These are phyloP conservation scores for Heloderma charlesbogerti DNA, from an alignment of 2,113 vertebrate genomes.

Conservation along the genomic window DNA sequence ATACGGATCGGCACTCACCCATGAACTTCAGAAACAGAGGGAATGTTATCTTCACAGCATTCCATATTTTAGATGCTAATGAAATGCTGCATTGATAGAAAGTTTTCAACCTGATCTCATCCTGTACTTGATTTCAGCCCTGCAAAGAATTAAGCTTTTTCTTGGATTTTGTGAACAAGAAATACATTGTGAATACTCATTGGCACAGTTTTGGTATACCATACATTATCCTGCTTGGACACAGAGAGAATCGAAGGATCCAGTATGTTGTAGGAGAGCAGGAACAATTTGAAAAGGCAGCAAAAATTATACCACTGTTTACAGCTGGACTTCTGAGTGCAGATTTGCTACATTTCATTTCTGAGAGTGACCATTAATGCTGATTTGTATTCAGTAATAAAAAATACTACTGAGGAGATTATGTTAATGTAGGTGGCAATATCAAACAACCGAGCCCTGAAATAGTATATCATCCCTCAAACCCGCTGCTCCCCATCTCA, in stretches of 20 bases:
- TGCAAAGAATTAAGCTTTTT: neutral
- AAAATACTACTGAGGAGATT: slow-evolving; percentile 40
- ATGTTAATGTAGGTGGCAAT: slow-evolving; percentile 51
- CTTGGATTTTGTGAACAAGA: neutral
- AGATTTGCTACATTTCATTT: slow-evolving; percentile 1
- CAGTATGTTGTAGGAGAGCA: neutral
- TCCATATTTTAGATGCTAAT: neutral
- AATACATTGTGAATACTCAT: neutral
- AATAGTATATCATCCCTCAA: slow-evolving; percentile 57
- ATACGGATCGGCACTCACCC: neutral
- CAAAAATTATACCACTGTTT: neutral
- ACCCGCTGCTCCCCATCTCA: neutral
- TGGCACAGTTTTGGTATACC: neutral
- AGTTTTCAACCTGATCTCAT: neutral
- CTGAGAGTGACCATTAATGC: neutral
- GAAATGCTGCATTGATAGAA: neutral
- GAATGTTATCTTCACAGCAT: neutral
- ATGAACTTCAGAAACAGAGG: neutral
- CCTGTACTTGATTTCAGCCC: neutral
- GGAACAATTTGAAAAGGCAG: neutral
- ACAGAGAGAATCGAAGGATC: neutral
- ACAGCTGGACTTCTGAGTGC: neutral
- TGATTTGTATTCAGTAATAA: slow-evolving; percentile 29
- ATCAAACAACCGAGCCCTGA: slow-evolving; percentile 53
- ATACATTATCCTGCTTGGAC: neutral